These are phyloP conservation scores for Kradibia gibbosae DNA, from an alignment of 1,140 invertebrate species.

Conservation along the genomic window DNA sequence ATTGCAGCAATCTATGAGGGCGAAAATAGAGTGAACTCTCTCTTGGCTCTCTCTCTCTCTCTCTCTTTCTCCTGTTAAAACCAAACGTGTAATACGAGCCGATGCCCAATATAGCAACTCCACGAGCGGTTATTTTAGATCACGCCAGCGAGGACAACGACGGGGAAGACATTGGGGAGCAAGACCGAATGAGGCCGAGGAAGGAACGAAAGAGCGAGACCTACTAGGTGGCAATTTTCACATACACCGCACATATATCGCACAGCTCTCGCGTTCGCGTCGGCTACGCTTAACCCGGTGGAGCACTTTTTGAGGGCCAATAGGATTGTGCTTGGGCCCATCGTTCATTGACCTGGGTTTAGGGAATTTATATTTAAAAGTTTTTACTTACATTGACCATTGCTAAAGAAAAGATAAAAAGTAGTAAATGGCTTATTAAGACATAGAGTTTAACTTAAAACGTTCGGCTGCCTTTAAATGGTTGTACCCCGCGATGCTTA, in stretches of 20 bases:
- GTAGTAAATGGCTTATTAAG: too few relatives aligned
- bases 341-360: background rate
- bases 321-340: background rate
- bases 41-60: too few relatives aligned
- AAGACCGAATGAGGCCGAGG: background rate
- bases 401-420: too few relatives aligned
- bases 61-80: too few relatives aligned
- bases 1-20: too few relatives aligned
- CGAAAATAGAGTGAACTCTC: conserved; percentile 59
- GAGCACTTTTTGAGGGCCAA: background rate
- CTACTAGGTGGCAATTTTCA: conserved; percentile 22
- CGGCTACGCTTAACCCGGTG: too few relatives aligned
- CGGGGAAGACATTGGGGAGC: background rate
- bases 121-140: conserved; percentile 66
- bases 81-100: conserved; percentile 66
- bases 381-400: background rate
- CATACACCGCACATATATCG: too few relatives aligned
- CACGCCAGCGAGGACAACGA: conserved; percentile 34
- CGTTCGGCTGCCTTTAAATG: background rate
- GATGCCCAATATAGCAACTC: conserved; percentile 70
- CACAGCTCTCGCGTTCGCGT: too few relatives aligned
- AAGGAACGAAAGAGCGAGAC: background rate
- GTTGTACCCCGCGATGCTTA: background rate
- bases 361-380: background rate
- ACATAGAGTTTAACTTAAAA: too few relatives aligned